These are phyloP conservation scores for Pionites leucogaster DNA, from an alignment of 2,113 vertebrate species.

Conservation along the genomic window DNA sequence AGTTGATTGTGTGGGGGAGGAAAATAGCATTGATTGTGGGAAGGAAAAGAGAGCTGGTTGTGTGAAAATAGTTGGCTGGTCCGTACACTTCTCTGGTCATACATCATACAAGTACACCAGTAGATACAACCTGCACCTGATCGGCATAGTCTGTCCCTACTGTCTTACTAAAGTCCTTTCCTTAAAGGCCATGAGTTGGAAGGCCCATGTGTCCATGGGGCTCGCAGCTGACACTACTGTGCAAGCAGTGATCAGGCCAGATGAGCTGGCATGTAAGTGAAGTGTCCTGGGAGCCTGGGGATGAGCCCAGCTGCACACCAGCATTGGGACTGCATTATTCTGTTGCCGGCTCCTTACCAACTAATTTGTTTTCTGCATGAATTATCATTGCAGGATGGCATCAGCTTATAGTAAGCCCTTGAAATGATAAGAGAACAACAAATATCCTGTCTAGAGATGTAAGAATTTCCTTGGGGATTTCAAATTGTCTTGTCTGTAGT, in stretches of 20 bases:
- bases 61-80: background rate
- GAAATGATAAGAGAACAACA: background rate
- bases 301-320: background rate
- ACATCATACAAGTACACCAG: no score
- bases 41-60: background rate
- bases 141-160: background rate
- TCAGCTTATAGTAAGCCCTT: background rate
- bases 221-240: background rate
- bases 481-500: background rate
- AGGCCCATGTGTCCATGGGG: accelerated
- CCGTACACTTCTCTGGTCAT: background rate
- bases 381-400: background rate
- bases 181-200: background rate
- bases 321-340: background rate
- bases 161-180: background rate
- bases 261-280: background rate
- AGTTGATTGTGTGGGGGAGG: background rate
- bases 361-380: background rate
- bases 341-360: background rate
- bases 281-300: background rate
- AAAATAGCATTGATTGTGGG: background rate
- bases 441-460: background rate
- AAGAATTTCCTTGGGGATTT: background rate
- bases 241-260: background rate
- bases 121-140: background rate